These are phyloP conservation scores for Mycteria americana DNA, from an alignment of 2,797 vertebrate species.

Conservation along the genomic window DNA sequence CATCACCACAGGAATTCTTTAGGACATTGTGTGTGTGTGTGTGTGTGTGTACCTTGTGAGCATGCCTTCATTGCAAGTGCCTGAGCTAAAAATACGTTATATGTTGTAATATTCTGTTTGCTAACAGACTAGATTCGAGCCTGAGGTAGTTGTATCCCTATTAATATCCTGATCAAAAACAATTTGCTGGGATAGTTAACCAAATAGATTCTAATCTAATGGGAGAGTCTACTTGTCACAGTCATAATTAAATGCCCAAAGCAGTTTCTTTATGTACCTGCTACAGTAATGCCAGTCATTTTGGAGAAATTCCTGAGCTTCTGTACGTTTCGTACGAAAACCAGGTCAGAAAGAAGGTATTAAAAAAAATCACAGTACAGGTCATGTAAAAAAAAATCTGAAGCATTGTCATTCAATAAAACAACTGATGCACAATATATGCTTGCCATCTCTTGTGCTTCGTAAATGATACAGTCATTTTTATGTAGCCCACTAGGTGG, in stretches of 20 bases:
- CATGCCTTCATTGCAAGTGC: not conserved
- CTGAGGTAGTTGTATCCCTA: not conserved
- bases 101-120: not conserved
- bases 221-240: not conserved
- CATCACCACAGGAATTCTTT: not conserved
- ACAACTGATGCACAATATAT: not conserved
- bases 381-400: not conserved
- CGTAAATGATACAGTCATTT: rapidly evolving
- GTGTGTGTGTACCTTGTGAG: not conserved
- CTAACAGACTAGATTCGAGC: not conserved
- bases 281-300: not conserved
- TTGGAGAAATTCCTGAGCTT: not conserved
- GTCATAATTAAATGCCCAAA: not conserved
- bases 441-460: not conserved
- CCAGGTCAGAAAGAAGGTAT: not conserved
- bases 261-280: not conserved
- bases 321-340: not conserved
- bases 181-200: not conserved
- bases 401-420: not conserved
- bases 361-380: not conserved
- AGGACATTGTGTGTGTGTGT: not conserved
- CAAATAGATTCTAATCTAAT: not conserved
- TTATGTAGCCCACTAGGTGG: slow-evolving; percentile 46
- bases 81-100: not conserved
- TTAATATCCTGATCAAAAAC: not conserved